Evolutionary conservation across 2,888 invertebrate genomes (phyloP), one percentile per base, ranked within the genome.

Genomic region (Pteria penguin): DNA sequence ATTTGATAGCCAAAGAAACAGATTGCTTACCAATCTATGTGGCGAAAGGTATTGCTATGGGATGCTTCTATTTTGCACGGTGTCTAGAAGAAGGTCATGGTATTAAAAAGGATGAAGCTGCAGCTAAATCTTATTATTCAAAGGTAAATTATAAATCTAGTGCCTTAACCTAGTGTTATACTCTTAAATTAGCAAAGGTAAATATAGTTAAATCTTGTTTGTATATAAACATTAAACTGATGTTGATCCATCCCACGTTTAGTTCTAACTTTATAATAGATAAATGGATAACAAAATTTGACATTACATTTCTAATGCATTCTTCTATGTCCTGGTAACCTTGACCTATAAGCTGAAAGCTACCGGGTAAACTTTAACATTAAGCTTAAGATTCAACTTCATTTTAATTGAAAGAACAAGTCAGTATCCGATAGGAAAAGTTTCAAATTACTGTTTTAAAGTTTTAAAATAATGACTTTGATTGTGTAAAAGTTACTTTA

Each of bases 21-120:
- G 90, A 90, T 72, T 92, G 92, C 77, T 77, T 91, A 22, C 87
- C 88, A 18, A 78, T 75, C 11, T 92, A 84, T 81, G 85, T 92
- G 26, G 65, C 81, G 14, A 92, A 91, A 78, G 92, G 92, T 24
- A 90, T 92, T 24, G 81, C 90, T 54, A 81, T 90, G 72, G 90
- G 90, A 2, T 88, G 87, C 81, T 92, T 92, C 82, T 90, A 88
- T 81, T 90, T 90, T 81, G 92, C 89, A 4, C 81, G 92, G 14
- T 91, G 91, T 82, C 81, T 91, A 57, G 84, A 89, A 14, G 82
- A 82, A 29, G 92, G 92, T 0, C 79, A 84, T 27, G 91, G 91
- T 2, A 79, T 91, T 11, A 86, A 88, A 72, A 85, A 84, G 32
- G 85, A 90, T 80, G 78, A 84, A 58, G 79, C 73, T 1, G 82